Base-by-base conservation (phyloP, 2,113 vertebrate genomes). In the Ursus arctos region DNA sequence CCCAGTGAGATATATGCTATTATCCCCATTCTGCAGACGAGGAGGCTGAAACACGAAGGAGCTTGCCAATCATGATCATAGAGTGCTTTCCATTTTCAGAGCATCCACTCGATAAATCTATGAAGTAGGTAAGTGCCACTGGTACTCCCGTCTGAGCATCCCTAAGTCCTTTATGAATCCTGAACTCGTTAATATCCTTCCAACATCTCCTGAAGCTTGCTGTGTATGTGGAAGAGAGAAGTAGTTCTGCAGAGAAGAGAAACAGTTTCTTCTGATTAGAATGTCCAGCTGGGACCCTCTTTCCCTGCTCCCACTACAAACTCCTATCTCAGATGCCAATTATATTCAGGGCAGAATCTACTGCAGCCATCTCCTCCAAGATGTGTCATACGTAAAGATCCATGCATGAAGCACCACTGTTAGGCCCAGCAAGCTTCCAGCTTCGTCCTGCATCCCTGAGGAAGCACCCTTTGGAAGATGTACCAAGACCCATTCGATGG, bases 51-150 rank as follows among this genome's bases (percentile, higher is more conserved):
- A n/a, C 8, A 5, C 3, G 22, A 91, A 87, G 59, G 95, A 63
- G 24, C 55, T 51, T 40, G 77, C 71, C 43, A 72, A 28, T 84
- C 36, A 40, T 47, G 53, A 63, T n/a, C 33, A 51, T 11, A 24
- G 0, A 53, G 19, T 19, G 28, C 49, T 93, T 80, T 43, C 26
- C 2, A 9, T 93, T 93, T 88, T 96, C 93, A 91, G 88, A 93
- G 85, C 79, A 21, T 13, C 26, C 53, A 24, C 65, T 49, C 88
- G 33, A 12, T 16, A 18, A 82, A 53, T 89, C 77, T 22, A 8
- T 9, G 40, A 79, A n/a, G 36, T n/a, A 31, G 15, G 28, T 51
- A 69, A 43, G 19, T 65, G 74, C 43, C 7, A 91, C 79, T 92
- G 36, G 88, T n/a, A n/a, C 77, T 69, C 61, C 47, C 21, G 7